Base-by-base conservation (phyloP, 1,140 invertebrate genomes). In the Ditylenchus dipsaci region DNA sequence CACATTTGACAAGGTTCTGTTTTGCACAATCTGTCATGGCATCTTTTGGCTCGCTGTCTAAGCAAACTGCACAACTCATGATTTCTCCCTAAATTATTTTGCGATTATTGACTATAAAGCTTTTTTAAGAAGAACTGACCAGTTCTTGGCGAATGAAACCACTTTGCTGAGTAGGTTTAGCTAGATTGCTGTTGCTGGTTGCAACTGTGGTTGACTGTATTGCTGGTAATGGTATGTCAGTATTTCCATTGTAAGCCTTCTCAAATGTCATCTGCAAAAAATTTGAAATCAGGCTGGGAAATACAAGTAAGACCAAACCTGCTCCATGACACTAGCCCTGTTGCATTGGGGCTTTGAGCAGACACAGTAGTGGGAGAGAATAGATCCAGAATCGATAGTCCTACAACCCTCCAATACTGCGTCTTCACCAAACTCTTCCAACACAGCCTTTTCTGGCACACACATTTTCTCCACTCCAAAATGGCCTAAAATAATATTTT, bases 381-480 rank as follows among this genome's bases (percentile, higher is more conserved):
- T 60, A 42, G 43, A 43, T 27, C 72, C 71, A 8, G 53, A 45
- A 21, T 76, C 66, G 13, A 60, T 64, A 15, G 57, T 66, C 17
- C 58, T 62, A 29, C 71, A 78, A 23, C 73, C 71, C 3, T 68
- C 73, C 11, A 56, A 42, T 19, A 71, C 68, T 11, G 68, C 61
- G 9, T 49, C 42, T 43, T 73, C 67, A 13, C 62, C 58, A 27
- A 76, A 65, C 43, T 74, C 75, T 21, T 77, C 57, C 7, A 73
- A 17, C 17, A 74, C 43, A 26, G 59, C 69, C n/a, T 30, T 67
- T 63, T 74, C 73, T 13, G 69, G 60, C 11, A 72, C 67, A 56
- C 77, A 78, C 73, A 76, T 74, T 59, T 78, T 78, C 62, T 78
- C 77, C 33, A 78, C 57, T 8, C 57, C 76, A 45, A 69, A 69